Conservation (phyloP, 2,113 vertebrate species). For the Australoheros scitulus region DNA sequence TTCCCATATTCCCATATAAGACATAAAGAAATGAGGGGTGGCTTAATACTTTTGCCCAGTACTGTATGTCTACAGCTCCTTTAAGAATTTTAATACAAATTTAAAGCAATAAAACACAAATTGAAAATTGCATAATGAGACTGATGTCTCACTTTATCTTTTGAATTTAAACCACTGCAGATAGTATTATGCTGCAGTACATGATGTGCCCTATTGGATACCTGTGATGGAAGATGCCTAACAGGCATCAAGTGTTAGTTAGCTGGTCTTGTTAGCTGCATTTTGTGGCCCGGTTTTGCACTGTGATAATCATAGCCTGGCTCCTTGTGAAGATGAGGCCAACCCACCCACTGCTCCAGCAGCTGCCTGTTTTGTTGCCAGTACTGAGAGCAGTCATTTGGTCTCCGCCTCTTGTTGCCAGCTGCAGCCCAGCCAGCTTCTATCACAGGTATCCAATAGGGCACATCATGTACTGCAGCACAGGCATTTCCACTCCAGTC, state of each 20-base stretch:
- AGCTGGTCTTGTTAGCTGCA: conserved; percentile 35
- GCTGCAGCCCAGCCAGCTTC: conserved; percentile 39
- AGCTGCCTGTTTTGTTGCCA: conserved; percentile 68
- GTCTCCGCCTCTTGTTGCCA: conserved; percentile 45
- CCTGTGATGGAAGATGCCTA: background rate
- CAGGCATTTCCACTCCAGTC: background rate
- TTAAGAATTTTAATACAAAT: background rate
- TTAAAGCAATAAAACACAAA: background rate
- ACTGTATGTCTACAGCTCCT: background rate
- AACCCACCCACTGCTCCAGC: conserved; percentile 59
- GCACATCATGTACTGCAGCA: conserved; percentile 4
- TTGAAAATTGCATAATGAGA: background rate
- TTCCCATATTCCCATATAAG: background rate
- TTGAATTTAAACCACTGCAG: conserved; percentile 9
- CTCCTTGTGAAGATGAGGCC: conserved; percentile 53
- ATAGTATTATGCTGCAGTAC: background rate
- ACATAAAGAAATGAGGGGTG: background rate
- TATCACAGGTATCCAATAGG: conserved; percentile 46
- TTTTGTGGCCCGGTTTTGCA: conserved; percentile 32
- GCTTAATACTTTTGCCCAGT: background rate
- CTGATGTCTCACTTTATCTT: background rate
- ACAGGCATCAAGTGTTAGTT: conserved; percentile 51
- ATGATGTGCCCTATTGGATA: background rate
- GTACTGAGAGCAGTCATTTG: conserved; percentile 54
- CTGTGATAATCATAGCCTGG: conserved; percentile 70